Evolutionary conservation across 2,113 vertebrate species (phyloP), one percentile per base, ranked within the genome.

Genomic region (Regulus satrapa): DNA sequence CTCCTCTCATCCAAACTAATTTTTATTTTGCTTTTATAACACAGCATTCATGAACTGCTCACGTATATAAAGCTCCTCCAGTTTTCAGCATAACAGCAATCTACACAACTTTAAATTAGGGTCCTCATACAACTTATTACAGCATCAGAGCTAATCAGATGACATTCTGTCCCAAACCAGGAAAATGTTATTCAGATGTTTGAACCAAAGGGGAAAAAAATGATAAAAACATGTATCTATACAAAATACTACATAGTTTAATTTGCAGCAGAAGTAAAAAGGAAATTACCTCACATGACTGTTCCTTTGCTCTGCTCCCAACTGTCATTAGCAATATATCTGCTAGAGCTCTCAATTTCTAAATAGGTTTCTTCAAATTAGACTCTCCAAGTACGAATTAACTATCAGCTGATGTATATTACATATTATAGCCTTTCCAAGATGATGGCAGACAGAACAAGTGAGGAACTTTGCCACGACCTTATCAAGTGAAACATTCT

Each of bases 11-110:
- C 79, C 59, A 69, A 76, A 55, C 32, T 69, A 80, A 34, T 71
- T 88, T 94, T 88, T 85, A 66, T 89, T 96, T 97, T 95, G 45
- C 34, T 96, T 91, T 87, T 91, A 7, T 55, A 69, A 58, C 25
- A 55, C 1, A 7, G 16, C 6, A 31, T 25, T 72, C 21, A 59
- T 38, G 3, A 91, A 52, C 18, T 69, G 52, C 18, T 92, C 52
- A 46, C 21, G 31, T 59, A 55, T 58, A 40, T 46, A 7, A 88
- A 54, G 49, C 40, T 79, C 40, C n/a, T 45, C 38, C 71, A 41
- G 61, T 59, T 69, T 88, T 55, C 28, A 62, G 51, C 2, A 1
- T 18, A 68, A 79, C 10, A 77, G 52, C 23, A 76, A 52, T 10
- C 16, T 32, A 56, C 6, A 4, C 21, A 7, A 41, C 23, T 85